Percentiles rank a stretch among this genome's conserved stretches.
Evolutionary conservation across 2,113 vertebrate species (phyloP).

Genomic region (Myiozetetes cayanensis): DNA sequence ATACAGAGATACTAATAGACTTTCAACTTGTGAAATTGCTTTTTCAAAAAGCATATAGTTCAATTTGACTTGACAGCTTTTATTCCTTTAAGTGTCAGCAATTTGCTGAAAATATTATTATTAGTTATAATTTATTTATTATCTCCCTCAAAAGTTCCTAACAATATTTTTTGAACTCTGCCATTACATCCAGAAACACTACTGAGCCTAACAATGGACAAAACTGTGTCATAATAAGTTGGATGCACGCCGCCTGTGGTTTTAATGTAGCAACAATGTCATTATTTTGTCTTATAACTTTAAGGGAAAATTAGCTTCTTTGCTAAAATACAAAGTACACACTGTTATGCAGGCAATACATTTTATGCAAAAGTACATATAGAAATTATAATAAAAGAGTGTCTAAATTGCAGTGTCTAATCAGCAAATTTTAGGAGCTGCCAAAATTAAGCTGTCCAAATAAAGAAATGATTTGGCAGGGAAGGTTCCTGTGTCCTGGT

Average conservation of each 20-base stretch:
- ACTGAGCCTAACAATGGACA: not conserved
- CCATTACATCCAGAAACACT: not conserved
- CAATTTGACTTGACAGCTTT: slow-evolving; percentile 13
- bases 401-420: not conserved
- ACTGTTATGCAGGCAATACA: not conserved
- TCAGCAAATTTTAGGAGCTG: not conserved
- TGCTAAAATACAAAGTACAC: not conserved
- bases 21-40: slow-evolving; percentile 39
- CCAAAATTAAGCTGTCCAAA: not conserved
- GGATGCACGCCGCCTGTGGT: slow-evolving; percentile 2
- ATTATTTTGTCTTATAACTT: slow-evolving; percentile 40
- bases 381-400: not conserved
- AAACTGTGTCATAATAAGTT: slow-evolving; percentile 16
- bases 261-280: not conserved
- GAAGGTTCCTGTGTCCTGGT: not conserved
- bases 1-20: slow-evolving; percentile 42
- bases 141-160: slow-evolving; percentile 19
- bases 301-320: not conserved
- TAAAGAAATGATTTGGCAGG: not conserved
- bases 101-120: slow-evolving; percentile 49
- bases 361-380: not conserved
- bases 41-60: slow-evolving; percentile 20
- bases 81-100: slow-evolving; percentile 35
- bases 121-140: slow-evolving; percentile 56
- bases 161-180: slow-evolving; percentile 34